Evolutionary conservation across 2,888 invertebrate genomes (phyloP).

Genomic region (Nycteola revayana): DNA sequence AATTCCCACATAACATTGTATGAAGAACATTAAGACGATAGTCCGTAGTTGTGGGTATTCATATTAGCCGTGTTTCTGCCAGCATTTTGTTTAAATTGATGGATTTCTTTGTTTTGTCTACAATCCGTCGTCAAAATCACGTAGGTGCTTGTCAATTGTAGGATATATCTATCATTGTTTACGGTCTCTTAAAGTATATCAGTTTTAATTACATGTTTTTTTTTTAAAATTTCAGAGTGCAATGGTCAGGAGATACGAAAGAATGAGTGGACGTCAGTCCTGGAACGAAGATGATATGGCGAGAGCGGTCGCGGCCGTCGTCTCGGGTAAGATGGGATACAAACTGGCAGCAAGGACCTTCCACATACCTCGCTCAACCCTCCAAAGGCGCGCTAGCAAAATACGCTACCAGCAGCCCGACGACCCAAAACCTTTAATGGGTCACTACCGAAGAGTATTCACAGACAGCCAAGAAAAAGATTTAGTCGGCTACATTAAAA

Average conservation of each 20-base stretch:
- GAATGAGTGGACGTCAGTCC: conserved; percentile 76
- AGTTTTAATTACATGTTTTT: conserved; percentile 3
- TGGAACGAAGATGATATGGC: conserved; percentile 79
- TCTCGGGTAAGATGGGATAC: conserved; percentile 78
- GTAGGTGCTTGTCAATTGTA: conserved; percentile 1
- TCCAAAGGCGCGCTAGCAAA: conserved; percentile 74
- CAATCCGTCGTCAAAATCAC: conserved; percentile 13
- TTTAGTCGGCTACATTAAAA: conserved; percentile 74
- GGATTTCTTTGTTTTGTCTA: too few species aligned
- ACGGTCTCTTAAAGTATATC: neutral
- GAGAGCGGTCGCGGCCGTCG: conserved; percentile 74
- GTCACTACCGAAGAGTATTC: conserved; percentile 73
- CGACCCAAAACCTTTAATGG: conserved; percentile 73
- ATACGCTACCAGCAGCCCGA: conserved; percentile 70
- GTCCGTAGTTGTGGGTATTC: too few species aligned
- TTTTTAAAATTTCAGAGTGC: conserved; percentile 54
- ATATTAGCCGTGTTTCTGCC: too few species aligned
- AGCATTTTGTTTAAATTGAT: too few species aligned
- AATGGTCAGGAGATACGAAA: conserved; percentile 79
- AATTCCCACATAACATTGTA: too few species aligned
- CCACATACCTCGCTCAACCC: conserved; percentile 74
- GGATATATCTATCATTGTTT: conserved; percentile 3
- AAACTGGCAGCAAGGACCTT: conserved; percentile 74
- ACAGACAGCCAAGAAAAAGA: conserved; percentile 76
- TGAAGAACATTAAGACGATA: too few species aligned